These are phyloP conservation scores for Drosophila seclusa DNA, from an alignment of 2,888 invertebrate genomes.

Conservation along the genomic window DNA sequence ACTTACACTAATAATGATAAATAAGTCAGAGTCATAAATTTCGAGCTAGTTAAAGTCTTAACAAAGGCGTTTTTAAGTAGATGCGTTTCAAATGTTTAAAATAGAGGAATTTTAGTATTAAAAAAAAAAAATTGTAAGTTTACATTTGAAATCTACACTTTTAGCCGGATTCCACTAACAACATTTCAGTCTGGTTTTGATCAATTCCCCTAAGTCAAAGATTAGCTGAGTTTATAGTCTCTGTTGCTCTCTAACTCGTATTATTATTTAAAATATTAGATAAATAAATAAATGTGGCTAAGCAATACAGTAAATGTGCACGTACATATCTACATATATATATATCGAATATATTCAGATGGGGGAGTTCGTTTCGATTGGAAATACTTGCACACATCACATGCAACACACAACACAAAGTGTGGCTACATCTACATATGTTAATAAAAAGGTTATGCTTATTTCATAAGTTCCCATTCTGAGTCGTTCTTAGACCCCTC, in stretches of 20 bases:
- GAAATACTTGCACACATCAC: background rate
- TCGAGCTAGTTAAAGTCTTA: background rate
- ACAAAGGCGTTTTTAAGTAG: background rate
- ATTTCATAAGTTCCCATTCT: background rate
- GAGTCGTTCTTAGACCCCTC: background rate
- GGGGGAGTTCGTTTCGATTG: background rate
- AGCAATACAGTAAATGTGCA: background rate
- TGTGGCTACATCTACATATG: background rate
- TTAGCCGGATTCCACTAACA: background rate
- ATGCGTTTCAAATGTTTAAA: background rate
- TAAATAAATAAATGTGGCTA: background rate
- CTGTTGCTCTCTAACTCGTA: background rate
- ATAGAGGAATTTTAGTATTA: background rate
- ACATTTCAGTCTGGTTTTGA: background rate
- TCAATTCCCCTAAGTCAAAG: background rate
- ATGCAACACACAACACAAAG: background rate
- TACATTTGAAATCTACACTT: background rate
- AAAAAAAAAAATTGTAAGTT: background rate
- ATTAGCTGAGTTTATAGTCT: background rate
- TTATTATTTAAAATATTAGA: background rate
- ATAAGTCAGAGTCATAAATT: background rate
- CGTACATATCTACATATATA: background rate
- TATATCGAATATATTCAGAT: background rate
- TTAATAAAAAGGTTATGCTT: background rate
- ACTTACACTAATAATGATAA: background rate